These are phyloP conservation scores for Asobara japonica DNA, from an alignment of 1,140 invertebrate genomes.

Conservation along the genomic window DNA sequence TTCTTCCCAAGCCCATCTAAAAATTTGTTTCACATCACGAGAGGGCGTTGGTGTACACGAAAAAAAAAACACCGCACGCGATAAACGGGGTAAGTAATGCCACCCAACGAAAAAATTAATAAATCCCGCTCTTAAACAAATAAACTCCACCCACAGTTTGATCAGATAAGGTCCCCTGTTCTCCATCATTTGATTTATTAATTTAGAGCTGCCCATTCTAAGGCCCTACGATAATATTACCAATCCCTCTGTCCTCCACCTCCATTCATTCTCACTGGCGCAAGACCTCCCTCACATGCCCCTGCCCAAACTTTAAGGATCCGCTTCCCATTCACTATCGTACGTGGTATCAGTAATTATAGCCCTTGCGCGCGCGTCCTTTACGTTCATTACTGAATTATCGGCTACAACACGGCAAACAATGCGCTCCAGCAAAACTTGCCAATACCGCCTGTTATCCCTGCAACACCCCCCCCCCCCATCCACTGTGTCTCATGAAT, in stretches of 20 bases:
- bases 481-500: too few species aligned
- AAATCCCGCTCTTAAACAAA: conserved; percentile 66
- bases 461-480: background rate
- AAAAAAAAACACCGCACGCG: conserved; percentile 42
- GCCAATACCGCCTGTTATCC: background rate
- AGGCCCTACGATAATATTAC: conserved; percentile 39
- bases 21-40: conserved; percentile 1
- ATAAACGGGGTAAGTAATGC: conserved; percentile 51
- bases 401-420: conserved; percentile 63
- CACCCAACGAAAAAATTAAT: conserved; percentile 66
- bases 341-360: conserved; percentile 67
- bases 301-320: conserved; percentile 62
- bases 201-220: conserved; percentile 67
- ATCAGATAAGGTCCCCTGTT: conserved; percentile 58
- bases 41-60: conserved; percentile 33
- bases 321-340: conserved; percentile 53
- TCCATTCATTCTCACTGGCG: conserved; percentile 14
- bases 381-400: conserved; percentile 68
- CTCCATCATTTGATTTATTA: conserved; percentile 63
- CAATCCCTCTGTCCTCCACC: background rate
- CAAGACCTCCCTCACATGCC: conserved; percentile 39
- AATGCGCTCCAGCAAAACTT: conserved; percentile 50
- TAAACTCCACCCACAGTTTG: conserved; percentile 64
- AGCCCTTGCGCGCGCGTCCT: conserved; percentile 62
- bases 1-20: background rate